Percentiles rank a stretch among this genome's conserved stretches.
Evolutionary conservation across 2,113 vertebrate genomes (phyloP).

Genomic region (Plecotus auritus): DNA sequence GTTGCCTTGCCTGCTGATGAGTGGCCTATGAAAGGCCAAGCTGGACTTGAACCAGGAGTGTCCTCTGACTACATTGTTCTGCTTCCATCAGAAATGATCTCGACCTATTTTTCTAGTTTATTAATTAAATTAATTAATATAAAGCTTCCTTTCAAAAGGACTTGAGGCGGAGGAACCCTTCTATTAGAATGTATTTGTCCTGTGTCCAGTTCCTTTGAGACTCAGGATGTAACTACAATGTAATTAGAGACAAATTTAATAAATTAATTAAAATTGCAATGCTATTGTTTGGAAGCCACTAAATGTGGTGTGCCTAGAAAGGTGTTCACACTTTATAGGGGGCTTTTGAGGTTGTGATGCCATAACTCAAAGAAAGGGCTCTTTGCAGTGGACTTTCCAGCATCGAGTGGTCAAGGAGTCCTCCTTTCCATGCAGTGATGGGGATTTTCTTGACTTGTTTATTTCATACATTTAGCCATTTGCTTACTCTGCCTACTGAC

Average conservation of each 20-base stretch:
- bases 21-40: neutral
- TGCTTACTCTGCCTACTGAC: neutral
- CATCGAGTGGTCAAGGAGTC: neutral
- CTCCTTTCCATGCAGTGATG: fast-evolving
- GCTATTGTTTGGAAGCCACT: constrained; percentile 12
- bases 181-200: neutral
- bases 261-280: constrained; percentile 26
- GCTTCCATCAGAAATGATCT: neutral
- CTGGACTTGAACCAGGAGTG: neutral
- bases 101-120: neutral
- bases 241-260: constrained; percentile 36
- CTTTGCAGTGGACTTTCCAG: neutral
- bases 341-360: neutral
- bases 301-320: neutral
- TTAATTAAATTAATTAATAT: constrained; percentile 2
- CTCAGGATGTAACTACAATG: neutral
- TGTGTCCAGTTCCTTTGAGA: neutral
- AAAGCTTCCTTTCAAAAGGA: neutral
- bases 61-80: neutral
- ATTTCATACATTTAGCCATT: neutral
- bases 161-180: neutral
- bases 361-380: neutral
- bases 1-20: neutral
- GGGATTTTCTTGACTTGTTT: neutral
- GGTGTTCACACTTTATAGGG: neutral